Evolutionary conservation across 2,113 vertebrate species (phyloP).

Genomic region (Heliornis fulica): DNA sequence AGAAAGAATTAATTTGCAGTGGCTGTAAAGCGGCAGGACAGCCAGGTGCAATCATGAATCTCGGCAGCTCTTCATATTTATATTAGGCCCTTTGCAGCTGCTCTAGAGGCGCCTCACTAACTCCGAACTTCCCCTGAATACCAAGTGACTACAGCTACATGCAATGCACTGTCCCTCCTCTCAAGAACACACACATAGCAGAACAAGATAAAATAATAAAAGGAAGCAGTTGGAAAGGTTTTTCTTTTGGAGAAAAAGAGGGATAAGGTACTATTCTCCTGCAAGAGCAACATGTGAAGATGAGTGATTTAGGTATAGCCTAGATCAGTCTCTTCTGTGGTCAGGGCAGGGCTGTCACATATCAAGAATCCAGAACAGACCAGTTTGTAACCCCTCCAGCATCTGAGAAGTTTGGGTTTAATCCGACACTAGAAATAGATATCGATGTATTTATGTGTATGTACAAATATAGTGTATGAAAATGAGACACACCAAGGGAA

Average conservation of each 20-base stretch:
- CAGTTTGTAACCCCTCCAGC: background rate
- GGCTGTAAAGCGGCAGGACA: constrained; percentile 60
- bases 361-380: background rate
- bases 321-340: background rate
- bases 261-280: background rate
- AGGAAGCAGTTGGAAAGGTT: background rate
- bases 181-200: background rate
- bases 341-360: background rate
- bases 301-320: background rate
- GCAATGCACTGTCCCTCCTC: background rate
- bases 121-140: constrained; percentile 55
- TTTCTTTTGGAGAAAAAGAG: background rate
- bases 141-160: constrained; percentile 29
- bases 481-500: background rate
- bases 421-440: background rate
- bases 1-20: constrained; percentile 64
- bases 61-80: constrained; percentile 52
- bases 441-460: background rate
- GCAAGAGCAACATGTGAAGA: background rate
- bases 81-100: constrained; percentile 61
- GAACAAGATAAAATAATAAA: constrained; percentile 2
- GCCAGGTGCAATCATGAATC: constrained; percentile 65
- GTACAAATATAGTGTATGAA: background rate
- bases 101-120: constrained; percentile 55
- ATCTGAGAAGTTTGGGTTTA: background rate